phyloP scores from a whole-genome alignment of 92 coral and sea anemone species.

The Paragorgia papillata region DNA sequence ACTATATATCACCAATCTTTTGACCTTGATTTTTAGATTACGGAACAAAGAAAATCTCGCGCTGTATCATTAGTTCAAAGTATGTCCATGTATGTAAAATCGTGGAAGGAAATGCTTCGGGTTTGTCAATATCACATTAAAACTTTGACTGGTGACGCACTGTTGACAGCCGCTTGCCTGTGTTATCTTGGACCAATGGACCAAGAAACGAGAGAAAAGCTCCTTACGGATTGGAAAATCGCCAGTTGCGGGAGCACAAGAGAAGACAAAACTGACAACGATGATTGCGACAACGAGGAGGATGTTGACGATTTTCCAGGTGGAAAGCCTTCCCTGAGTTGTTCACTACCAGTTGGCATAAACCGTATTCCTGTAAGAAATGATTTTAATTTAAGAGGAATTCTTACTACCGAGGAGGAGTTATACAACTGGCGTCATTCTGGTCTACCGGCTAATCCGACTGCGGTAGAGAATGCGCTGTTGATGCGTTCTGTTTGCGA shows the following conservation, averaged over 20 bases:
- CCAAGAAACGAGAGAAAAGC: conserved; percentile 74
- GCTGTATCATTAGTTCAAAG: conserved; percentile 64
- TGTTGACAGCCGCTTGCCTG: conserved; percentile 81
- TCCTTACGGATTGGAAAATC: conserved; percentile 81
- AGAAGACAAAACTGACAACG: conserved; percentile 28
- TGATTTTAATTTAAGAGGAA: conserved; percentile 63
- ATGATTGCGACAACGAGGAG: conserved; percentile 11
- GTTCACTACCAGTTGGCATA: conserved; percentile 49
- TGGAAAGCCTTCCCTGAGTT: conserved; percentile 39
- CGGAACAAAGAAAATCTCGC: conserved; percentile 70
- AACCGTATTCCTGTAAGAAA: conserved; percentile 68
- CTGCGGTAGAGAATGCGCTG: conserved; percentile 82
- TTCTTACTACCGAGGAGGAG: conserved; percentile 74
- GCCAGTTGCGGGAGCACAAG: conserved; percentile 78
- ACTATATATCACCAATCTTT: too few relatives aligned
- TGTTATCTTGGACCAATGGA: conserved; percentile 91
- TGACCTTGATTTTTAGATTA: conserved; percentile 49
- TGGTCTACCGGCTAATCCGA: conserved; percentile 70
- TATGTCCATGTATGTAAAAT: conserved; percentile 62
- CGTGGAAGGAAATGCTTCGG: conserved; percentile 71
- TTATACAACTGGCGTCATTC: conserved; percentile 75
- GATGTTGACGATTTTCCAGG: neutral
- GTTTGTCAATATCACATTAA: conserved; percentile 68
- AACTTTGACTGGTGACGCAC: conserved; percentile 93
- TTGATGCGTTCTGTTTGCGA: conserved; percentile 73